Evolutionary conservation across 2,113 vertebrate species (phyloP).

Genomic region (Holacanthus passer): DNA sequence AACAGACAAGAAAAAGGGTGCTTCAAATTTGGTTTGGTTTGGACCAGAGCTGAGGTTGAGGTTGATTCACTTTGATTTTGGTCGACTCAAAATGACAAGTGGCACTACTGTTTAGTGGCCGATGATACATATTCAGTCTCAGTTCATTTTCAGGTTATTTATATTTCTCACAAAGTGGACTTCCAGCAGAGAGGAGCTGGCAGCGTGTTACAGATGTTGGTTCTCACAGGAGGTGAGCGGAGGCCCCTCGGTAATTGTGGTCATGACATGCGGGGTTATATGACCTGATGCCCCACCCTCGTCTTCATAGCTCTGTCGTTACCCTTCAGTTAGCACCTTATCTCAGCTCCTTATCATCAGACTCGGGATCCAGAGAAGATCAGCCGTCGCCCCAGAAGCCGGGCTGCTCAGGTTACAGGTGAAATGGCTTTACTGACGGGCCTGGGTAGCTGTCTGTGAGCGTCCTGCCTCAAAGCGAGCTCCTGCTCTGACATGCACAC

Average conservation of each 20-base stretch:
- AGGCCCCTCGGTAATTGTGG: constrained; percentile 47
- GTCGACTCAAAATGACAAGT: constrained; percentile 47
- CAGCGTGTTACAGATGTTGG: constrained; percentile 46
- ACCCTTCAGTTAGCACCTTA: constrained; percentile 70
- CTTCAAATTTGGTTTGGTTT: constrained; percentile 59
- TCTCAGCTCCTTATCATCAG: constrained; percentile 71
- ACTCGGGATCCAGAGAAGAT: constrained; percentile 54
- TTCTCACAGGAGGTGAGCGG: constrained; percentile 51
- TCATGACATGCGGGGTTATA: constrained; percentile 45
- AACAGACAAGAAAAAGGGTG: constrained; percentile 38
- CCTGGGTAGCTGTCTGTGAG: constrained; percentile 36
- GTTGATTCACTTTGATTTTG: constrained; percentile 50
- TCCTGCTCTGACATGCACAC: constrained; percentile 61
- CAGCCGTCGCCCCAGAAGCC: constrained; percentile 50
- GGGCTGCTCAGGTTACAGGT: constrained; percentile 65
- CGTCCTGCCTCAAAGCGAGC: constrained; percentile 33
- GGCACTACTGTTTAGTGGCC: constrained; percentile 44
- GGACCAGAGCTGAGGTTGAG: constrained; percentile 35
- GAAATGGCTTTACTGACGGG: constrained; percentile 60
- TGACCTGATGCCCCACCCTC: constrained; percentile 59
- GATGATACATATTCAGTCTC: constrained; percentile 50
- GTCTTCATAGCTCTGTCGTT: constrained; percentile 64
- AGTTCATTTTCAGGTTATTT: constrained; percentile 57
- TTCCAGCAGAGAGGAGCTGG: constrained; percentile 18
- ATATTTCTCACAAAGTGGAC: constrained; percentile 34